Evolutionary conservation across 1,140 invertebrate genomes (phyloP), one percentile per base, ranked within the genome.

Genomic region (Drosophila saltans): DNA sequence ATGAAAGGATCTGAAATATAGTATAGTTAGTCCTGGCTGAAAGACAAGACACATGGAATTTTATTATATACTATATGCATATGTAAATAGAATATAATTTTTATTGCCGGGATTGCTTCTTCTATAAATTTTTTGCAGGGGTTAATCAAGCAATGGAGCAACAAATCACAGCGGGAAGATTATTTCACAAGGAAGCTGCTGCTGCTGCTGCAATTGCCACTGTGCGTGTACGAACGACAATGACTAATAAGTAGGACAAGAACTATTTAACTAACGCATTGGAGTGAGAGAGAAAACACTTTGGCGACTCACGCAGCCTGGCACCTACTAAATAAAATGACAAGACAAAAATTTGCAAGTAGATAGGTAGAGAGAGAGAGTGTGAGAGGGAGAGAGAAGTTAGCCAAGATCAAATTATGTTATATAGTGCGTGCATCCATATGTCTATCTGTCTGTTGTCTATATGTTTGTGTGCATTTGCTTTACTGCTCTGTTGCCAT

Each of bases 381-480:
- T 16, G 16, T 16, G 16, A 36, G 3, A 36, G 6, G 2, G 33
- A 36, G 83, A 80, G 83, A 75, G 80, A 78, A 88, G 68, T 48
- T 68, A 65, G 67, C 65, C 61, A 75, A 73, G 80, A 89, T 86
- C 83, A 83, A 83, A 83, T 88, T 80, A 76, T 72, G 64, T 72
- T 83, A 74, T 88, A 71, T 83, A 77, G 69, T 62, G n/a, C 56
- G 56, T 58, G 24, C n/a, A 16, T 6, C 9, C 39, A 16, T 16
- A 16, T 16, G 16, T 16, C 16, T 16, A 0, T 16, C 16, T 64
- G n/a, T 55, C 3, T 56, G 28, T 36, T 30, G 16, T 9, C n/a
- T 66, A 60, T 66, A 24, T 73, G 55, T 79, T 65, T 82, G 70
- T 77, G 63, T 16, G 36, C 28, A 30, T 30, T 36, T 36, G 33